phyloP scores from a whole-genome alignment of 2,797 vertebrate species.

The Euphonia xanthogaster region DNA sequence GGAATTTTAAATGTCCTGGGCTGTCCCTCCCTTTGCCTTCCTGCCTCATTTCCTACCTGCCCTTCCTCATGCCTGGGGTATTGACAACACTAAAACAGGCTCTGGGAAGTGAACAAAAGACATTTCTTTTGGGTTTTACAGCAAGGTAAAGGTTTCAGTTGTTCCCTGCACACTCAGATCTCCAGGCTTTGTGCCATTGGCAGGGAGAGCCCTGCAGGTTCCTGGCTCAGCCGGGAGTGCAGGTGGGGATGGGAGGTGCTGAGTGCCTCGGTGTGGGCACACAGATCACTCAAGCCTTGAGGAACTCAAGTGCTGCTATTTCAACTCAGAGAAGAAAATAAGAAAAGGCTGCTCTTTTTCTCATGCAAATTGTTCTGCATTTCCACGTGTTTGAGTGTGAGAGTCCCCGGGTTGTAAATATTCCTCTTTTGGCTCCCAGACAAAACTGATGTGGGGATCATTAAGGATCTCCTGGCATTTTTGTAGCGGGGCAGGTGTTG shows the following conservation, averaged over 20 bases:
- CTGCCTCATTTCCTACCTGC: background rate
- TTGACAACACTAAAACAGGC: accelerated
- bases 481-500: background rate
- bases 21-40: background rate
- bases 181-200: background rate
- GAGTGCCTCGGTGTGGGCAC: background rate
- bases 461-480: background rate
- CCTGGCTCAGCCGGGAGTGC: background rate
- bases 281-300: accelerated
- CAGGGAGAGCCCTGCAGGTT: background rate
- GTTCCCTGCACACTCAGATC: background rate
- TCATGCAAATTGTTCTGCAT: accelerated
- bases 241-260: background rate
- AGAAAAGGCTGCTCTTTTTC: background rate
- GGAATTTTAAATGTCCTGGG: background rate
- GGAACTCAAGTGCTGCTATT: background rate
- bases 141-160: accelerated
- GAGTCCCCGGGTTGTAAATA: background rate
- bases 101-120: accelerated
- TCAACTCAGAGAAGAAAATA: background rate
- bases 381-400: background rate
- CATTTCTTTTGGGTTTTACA: accelerated
- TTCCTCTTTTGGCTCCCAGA: background rate
- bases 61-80: accelerated
- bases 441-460: background rate